Conservation (phyloP, 2,888 invertebrate genomes). For the Stenotaenia linearis region DNA sequence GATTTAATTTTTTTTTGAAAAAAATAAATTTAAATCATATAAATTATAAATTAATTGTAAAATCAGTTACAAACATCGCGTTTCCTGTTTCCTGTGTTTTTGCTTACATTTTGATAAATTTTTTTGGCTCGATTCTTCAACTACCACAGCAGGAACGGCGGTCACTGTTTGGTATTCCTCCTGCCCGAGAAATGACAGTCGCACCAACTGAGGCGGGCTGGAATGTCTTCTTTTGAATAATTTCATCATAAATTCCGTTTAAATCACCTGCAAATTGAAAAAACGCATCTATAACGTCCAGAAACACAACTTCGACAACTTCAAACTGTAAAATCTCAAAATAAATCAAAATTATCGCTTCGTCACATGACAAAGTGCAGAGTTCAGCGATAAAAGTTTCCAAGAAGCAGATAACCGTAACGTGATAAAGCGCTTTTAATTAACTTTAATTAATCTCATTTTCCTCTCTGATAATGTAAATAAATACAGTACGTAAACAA, state of each 20-base stretch:
- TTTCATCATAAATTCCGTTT: slow-evolving; percentile 28
- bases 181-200: slow-evolving; percentile 48
- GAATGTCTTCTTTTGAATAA: slow-evolving; percentile 49
- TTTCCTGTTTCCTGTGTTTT: slow-evolving; percentile 35
- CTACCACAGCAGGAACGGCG: slow-evolving; percentile 68
- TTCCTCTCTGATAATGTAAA: neutral
- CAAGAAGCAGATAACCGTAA: no score
- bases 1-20: neutral
- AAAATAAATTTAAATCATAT: no score
- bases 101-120: slow-evolving; percentile 47
- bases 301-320: no score
- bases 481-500: neutral
- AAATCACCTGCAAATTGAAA: neutral
- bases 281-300: neutral
- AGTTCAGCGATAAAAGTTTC: no score
- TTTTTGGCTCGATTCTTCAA: slow-evolving; percentile 53
- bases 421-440: no score
- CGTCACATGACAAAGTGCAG: no score
- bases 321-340: no score
- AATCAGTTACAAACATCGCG: neutral
- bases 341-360: no score
- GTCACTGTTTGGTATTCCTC: slow-evolving; percentile 66
- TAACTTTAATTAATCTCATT: neutral
- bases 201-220: slow-evolving; percentile 57
- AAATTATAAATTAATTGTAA: neutral